Percentiles rank a stretch among this genome's conserved stretches.
Conservation (phyloP, 2,797 vertebrate species). For the Loriculus beryllinus region DNA sequence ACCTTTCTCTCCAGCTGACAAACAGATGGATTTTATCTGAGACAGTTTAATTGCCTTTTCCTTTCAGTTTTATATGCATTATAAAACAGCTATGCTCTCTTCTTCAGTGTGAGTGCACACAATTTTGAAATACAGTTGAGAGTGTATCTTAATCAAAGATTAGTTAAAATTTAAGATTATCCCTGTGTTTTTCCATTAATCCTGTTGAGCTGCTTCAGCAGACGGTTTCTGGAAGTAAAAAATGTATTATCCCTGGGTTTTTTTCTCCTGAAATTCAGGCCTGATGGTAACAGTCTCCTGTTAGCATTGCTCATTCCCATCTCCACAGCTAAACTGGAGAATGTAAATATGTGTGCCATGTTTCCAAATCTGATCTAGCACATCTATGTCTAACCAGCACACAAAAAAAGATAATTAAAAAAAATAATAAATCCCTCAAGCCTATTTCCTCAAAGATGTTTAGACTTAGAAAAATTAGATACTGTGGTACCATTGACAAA, state of each 20-base stretch:
- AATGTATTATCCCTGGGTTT: neutral
- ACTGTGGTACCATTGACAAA: neutral
- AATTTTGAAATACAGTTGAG: neutral
- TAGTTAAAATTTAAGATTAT: slow-evolving; percentile 33
- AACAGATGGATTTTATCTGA: slow-evolving; percentile 22
- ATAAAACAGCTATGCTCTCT: neutral
- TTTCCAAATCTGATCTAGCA: slow-evolving; percentile 5
- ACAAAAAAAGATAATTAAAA: neutral
- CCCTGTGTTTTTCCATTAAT: slow-evolving; percentile 24
- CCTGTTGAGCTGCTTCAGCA: slow-evolving; percentile 31
- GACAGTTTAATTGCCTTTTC: slow-evolving; percentile 32
- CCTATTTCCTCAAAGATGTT: neutral
- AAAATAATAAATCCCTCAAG: neutral
- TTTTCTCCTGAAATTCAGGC: neutral
- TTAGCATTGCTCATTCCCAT: neutral
- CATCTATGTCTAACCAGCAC: neutral
- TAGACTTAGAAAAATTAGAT: neutral
- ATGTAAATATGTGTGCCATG: neutral
- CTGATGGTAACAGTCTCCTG: neutral
- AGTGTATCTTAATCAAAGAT: neutral
- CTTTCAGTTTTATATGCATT: slow-evolving; percentile 4
- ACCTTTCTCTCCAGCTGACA: slow-evolving; percentile 17
- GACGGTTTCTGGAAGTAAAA: neutral
- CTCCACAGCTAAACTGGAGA: neutral
- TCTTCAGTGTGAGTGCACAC: neutral